Conservation (phyloP, 2,113 vertebrate species). For the Saguinus midas region DNA sequence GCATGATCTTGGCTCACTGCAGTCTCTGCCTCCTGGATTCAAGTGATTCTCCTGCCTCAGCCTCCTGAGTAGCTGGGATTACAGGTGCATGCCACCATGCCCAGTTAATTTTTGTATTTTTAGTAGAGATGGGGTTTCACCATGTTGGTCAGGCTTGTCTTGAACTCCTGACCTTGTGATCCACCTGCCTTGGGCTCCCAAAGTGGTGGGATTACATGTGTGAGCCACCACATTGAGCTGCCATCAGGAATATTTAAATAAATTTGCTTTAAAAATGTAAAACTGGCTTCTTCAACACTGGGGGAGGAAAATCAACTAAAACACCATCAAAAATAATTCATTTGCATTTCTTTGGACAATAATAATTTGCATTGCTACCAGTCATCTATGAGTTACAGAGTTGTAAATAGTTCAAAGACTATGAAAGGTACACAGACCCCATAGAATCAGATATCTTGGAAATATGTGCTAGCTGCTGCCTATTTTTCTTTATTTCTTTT, state of each 20-base stretch:
- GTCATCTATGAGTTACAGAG: neutral
- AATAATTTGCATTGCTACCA: neutral
- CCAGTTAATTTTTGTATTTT: no score
- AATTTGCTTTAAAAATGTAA: neutral
- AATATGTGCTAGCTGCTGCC: neutral
- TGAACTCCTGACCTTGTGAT: no score
- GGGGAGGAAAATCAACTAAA: neutral
- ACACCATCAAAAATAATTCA: neutral
- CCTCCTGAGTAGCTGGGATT: no score
- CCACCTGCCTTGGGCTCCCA: no score
- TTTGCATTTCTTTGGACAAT: neutral
- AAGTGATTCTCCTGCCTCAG: no score
- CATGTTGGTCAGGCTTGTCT: no score
- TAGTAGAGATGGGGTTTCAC: no score
- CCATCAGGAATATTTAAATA: neutral
- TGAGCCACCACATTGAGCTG: no score
- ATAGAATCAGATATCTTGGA: neutral
- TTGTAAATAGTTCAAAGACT: neutral
- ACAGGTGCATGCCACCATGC: no score
- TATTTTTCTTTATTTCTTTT: neutral
- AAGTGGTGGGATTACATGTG: no score
- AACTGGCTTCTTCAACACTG: neutral
- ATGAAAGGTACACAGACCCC: neutral
- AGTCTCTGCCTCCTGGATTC: no score
- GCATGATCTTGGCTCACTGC: no score